Evolutionary conservation across 2,888 invertebrate genomes (phyloP).

Genomic region (Willowsia nigromaculata): DNA sequence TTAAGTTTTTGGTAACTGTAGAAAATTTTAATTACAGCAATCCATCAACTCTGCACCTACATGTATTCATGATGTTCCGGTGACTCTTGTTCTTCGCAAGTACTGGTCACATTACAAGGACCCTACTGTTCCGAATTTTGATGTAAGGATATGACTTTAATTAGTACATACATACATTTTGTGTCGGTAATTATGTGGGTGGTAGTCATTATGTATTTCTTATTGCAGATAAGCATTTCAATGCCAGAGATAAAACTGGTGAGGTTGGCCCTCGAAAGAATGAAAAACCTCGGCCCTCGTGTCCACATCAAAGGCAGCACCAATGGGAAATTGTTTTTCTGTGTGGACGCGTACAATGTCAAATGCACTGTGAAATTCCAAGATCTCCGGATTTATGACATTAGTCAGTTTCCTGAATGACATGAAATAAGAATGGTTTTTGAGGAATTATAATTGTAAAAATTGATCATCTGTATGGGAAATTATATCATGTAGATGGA

Average conservation of each 20-base stretch:
- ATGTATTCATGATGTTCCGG: constrained; percentile 91
- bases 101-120: constrained; percentile 89
- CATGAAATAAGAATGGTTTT: no score
- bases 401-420: constrained; percentile 33
- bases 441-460: background rate
- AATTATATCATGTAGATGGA: no score
- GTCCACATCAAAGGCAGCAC: constrained; percentile 87
- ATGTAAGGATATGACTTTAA: constrained; percentile 85
- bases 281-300: constrained; percentile 89
- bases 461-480: no score
- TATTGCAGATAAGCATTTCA: constrained; percentile 86
- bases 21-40: constrained; percentile 62
- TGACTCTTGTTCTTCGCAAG: constrained; percentile 87
- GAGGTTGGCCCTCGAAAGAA: constrained; percentile 89
- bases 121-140: constrained; percentile 87
- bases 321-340: constrained; percentile 86
- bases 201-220: no score
- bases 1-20: background rate
- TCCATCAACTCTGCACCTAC: constrained; percentile 82
- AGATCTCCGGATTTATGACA: constrained; percentile 82
- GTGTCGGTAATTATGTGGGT: background rate
- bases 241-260: constrained; percentile 89
- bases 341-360: constrained; percentile 90
- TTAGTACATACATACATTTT: background rate
- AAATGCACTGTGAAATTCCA: constrained; percentile 90